Evolutionary conservation across 2,797 vertebrate genomes (phyloP).

Genomic region (Coendou prehensilis): DNA sequence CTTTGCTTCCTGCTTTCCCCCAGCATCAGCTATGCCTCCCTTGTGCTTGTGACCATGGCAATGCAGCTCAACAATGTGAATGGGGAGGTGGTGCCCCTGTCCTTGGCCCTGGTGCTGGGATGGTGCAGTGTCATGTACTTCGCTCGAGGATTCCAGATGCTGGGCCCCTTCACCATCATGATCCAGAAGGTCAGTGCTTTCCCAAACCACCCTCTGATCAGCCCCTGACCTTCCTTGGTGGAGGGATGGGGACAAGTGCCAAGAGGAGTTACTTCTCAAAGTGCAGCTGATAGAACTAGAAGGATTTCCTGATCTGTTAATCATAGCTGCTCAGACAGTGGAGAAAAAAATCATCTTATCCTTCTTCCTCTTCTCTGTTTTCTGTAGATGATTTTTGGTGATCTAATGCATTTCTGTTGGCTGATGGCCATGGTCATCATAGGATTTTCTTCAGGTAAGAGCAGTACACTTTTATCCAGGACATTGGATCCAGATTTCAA

Average conservation of each 20-base stretch:
- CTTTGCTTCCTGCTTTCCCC: background rate
- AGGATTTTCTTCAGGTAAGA: conserved; percentile 95
- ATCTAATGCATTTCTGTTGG: conserved; percentile 97
- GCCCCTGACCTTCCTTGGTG: background rate
- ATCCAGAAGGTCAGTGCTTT: conserved; percentile 95
- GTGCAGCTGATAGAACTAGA: background rate
- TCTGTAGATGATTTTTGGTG: conserved; percentile 97
- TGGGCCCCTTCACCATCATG: conserved; percentile 97
- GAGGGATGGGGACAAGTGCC: background rate
- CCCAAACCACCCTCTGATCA: background rate
- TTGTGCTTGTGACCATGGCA: no score
- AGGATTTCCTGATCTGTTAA: background rate
- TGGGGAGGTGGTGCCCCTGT: conserved; percentile 94
- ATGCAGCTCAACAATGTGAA: conserved; percentile 90
- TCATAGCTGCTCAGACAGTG: background rate
- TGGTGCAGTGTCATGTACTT: conserved; percentile 99
- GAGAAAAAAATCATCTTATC: background rate
- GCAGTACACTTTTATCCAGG: background rate
- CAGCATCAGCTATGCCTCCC: conserved; percentile 93
- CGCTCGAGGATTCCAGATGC: conserved; percentile 96
- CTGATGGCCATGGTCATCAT: conserved; percentile 95
- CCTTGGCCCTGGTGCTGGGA: conserved; percentile 94
- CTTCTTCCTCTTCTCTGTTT: conserved; percentile 64
- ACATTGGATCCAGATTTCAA: background rate
- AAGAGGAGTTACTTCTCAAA: background rate